Conservation (phyloP, 2,797 vertebrate genomes). For the Margarornis squamiger region DNA sequence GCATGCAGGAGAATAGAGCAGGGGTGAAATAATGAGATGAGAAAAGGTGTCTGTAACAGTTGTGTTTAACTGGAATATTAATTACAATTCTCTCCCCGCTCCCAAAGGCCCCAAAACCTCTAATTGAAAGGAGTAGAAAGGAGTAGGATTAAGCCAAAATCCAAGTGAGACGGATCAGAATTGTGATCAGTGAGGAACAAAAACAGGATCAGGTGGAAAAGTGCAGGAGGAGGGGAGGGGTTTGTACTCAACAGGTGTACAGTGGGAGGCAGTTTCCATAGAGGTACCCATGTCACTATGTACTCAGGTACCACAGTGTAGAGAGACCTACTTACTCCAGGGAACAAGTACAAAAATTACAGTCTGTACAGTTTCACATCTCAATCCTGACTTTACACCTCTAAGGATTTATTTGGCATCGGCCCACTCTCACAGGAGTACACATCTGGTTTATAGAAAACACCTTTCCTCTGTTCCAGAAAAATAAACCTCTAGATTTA, state of each 20-base stretch:
- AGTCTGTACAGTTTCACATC: not conserved
- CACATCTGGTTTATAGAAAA: not conserved
- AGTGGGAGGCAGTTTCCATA: not conserved
- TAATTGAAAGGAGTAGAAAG: not conserved
- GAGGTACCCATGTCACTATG: not conserved
- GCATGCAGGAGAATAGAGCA: not conserved
- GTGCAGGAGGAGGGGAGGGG: not conserved
- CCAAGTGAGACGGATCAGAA: not conserved
- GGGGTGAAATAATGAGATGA: not conserved
- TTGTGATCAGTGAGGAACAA: not conserved
- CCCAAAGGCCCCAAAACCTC: not conserved
- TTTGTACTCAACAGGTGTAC: not conserved
- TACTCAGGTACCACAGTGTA: fast-evolving
- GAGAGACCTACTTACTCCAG: not conserved
- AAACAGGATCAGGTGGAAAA: not conserved
- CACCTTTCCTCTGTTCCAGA: not conserved
- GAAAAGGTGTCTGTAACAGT: not conserved
- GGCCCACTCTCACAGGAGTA: not conserved
- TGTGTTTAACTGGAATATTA: not conserved
- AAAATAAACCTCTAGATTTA: not conserved
- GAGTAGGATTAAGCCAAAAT: not conserved
- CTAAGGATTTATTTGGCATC: not conserved
- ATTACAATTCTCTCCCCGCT: not conserved
- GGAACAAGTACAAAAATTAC: not conserved
- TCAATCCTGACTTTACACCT: not conserved